Evolutionary conservation across 2,797 vertebrate species (phyloP).

Genomic region (Rhynchotus rufescens): DNA sequence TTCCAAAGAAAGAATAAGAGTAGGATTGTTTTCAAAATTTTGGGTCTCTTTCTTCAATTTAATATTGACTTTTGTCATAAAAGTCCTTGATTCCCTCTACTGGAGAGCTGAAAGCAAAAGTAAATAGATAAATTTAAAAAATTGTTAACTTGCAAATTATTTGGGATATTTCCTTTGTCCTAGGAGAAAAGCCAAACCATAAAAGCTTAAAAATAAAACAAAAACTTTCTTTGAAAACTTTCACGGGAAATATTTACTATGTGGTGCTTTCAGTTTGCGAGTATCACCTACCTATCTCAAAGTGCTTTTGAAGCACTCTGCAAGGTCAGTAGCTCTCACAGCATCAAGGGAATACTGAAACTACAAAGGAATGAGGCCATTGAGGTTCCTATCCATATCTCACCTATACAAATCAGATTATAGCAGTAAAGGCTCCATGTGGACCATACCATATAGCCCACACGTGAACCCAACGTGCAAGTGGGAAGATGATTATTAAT

Average conservation of each 20-base stretch:
- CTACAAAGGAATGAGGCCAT: not conserved
- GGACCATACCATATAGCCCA: not conserved
- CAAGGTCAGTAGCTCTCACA: not conserved
- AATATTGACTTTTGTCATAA: not conserved
- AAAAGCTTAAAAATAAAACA: not conserved
- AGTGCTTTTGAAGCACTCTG: not conserved
- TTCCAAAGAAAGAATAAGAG: not conserved
- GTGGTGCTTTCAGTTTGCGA: accelerated
- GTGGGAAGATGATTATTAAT: not conserved
- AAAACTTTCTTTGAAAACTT: not conserved
- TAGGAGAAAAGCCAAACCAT: not conserved
- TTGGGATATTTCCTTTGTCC: not conserved
- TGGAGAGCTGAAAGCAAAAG: not conserved
- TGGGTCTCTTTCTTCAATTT: accelerated
- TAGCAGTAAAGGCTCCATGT: not conserved
- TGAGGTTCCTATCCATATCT: not conserved
- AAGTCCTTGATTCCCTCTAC: not conserved
- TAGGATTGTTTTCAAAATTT: not conserved
- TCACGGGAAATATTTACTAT: not conserved
- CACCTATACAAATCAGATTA: not conserved
- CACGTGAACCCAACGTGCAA: not conserved
- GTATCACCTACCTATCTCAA: not conserved
- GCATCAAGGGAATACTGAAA: not conserved
- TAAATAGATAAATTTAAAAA: not conserved
- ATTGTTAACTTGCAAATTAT: not conserved